Evolutionary conservation across 2,797 vertebrate species (phyloP), one percentile per base, ranked within the genome.

Genomic region (Sus cebifrons): DNA sequence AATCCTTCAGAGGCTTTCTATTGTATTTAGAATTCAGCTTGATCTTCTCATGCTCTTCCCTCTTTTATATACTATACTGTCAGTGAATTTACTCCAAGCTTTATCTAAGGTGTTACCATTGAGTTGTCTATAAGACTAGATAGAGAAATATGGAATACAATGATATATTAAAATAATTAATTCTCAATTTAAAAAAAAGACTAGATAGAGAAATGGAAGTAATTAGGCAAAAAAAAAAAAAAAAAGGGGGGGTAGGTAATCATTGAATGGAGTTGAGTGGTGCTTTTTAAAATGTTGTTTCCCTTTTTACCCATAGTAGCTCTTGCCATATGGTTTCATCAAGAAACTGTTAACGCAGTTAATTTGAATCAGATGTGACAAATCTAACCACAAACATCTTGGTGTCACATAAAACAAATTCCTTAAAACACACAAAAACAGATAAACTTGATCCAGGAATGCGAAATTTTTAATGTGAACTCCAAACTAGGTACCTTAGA

Each of bases 291-390:
- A 36, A 36, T 36, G 36, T 94, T 87, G 29, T 20, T 94, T 92
- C 40, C 36, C 60, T 96, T 96, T 95, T 95, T 88, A 94, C 44
- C 60, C 27, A 58, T 0, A 3, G 79, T 93, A 54, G 29, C 3
- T 94, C 67, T 73, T 95, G 89, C 81, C 84, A 84, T 96, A 84
- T 29, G 20, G 60, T 88, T 82, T 84, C 44, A 79, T 89, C 75
- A 94, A 64, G 71, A 89, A 85, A 90, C 44, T 74, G 21, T 91
- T 78, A 93, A 62, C 82, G 77, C 6, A 56, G 12, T 95, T 94
- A 95, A 96, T 25, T 4, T 93, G 94, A 95, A 86, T 94, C 89
- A 86, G 86, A 65, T 95, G 54, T 96, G 89, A n/a, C 64, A 90
- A 84, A 36, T 58, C 25, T 89, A 96, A 75, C 88, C 60, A 73